These are phyloP conservation scores for Menidia menidia DNA, from an alignment of 2,797 vertebrate genomes.

Conservation along the genomic window DNA sequence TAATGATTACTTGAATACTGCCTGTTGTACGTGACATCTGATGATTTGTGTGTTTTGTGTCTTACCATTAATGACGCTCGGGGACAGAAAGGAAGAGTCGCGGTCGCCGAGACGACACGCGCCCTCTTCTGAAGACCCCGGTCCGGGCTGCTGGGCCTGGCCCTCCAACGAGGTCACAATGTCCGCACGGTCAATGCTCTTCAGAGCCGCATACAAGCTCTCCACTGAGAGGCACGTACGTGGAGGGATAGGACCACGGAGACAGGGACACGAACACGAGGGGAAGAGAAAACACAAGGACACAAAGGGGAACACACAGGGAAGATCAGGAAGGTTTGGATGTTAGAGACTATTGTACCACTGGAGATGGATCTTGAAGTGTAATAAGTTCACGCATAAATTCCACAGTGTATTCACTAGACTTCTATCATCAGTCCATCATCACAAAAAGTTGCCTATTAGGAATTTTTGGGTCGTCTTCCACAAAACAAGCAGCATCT, in stretches of 20 bases:
- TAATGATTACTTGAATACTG: background rate
- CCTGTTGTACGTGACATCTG: background rate
- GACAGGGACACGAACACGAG: background rate
- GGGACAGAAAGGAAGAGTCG: slow-evolving; percentile 89
- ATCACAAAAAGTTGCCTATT: background rate
- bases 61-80: slow-evolving; percentile 95
- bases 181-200: slow-evolving; percentile 92
- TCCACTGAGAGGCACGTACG: slow-evolving; percentile 83
- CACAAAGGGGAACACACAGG: background rate
- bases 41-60: slow-evolving; percentile 27
- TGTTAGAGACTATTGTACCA: background rate
- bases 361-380: background rate
- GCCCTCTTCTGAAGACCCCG: slow-evolving; percentile 81
- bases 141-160: slow-evolving; percentile 79
- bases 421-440: no score
- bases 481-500: background rate
- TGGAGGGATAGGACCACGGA: background rate
- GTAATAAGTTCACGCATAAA: background rate
- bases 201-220: slow-evolving; percentile 88
- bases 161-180: slow-evolving; percentile 90
- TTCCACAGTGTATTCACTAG: no score
- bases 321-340: background rate
- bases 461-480: background rate
- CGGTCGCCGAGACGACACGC: slow-evolving; percentile 82
- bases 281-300: background rate